Percentiles rank a stretch among this genome's conserved stretches.
Evolutionary conservation across 2,113 vertebrate species (phyloP).

Genomic region (Prionailurus viverrinus): DNA sequence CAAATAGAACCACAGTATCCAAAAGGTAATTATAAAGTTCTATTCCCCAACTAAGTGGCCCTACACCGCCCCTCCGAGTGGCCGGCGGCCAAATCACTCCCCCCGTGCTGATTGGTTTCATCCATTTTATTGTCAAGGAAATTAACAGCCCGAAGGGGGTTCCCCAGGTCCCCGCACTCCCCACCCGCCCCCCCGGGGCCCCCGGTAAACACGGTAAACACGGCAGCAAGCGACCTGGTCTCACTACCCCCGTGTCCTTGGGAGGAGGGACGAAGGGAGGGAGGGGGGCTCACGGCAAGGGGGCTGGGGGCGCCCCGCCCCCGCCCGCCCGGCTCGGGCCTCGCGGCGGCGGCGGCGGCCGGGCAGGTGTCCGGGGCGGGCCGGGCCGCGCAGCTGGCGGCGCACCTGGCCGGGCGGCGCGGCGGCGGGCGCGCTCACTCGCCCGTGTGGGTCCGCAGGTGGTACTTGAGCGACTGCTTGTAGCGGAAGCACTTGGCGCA

Average conservation of each 20-base stretch:
- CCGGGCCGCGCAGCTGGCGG: neutral
- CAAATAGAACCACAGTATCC: slow-evolving; percentile 85
- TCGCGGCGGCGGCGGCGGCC: neutral
- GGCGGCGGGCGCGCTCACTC: slow-evolving; percentile 79
- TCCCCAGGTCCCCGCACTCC: slow-evolving; percentile 57
- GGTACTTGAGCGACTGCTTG: slow-evolving; percentile 92
- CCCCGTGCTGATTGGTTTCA: slow-evolving; percentile 81
- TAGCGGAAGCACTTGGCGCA: slow-evolving; percentile 92
- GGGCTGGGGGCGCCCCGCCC: neutral
- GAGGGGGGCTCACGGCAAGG: neutral
- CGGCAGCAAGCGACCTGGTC: slow-evolving; percentile 63
- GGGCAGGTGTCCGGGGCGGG: neutral
- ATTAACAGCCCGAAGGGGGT: slow-evolving; percentile 77
- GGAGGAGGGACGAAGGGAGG: slow-evolving; percentile 31
- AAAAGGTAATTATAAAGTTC: slow-evolving; percentile 83
- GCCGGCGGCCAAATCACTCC: slow-evolving; percentile 82
- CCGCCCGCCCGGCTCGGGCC: neutral
- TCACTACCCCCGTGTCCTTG: slow-evolving; percentile 53
- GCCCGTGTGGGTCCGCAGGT: slow-evolving; percentile 91
- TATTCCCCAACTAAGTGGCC: slow-evolving; percentile 70
- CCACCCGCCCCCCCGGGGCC: neutral
- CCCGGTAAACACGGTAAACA: slow-evolving; percentile 48
- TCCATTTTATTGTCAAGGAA: slow-evolving; percentile 84
- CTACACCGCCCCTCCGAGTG: slow-evolving; percentile 63
- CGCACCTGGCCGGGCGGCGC: neutral